Conservation (phyloP, 2,113 vertebrate genomes). For the Phrynosoma platyrhinos region DNA sequence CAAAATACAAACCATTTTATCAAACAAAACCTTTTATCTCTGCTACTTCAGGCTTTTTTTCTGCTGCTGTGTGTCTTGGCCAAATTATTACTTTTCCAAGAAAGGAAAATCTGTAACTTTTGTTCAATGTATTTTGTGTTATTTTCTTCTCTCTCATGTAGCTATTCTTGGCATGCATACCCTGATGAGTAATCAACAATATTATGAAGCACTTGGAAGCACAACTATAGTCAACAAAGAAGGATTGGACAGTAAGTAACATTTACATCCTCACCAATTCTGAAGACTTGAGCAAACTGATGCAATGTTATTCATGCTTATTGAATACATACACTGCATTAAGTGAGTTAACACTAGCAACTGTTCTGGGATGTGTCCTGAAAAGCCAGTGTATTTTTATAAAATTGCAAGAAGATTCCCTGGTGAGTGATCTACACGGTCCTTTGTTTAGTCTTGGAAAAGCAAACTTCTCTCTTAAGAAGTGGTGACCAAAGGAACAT, state of each 20-base stretch:
- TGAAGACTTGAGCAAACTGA: neutral
- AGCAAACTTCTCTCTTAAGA: neutral
- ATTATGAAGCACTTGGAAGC: constrained; percentile 96
- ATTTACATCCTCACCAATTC: neutral
- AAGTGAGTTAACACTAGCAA: neutral
- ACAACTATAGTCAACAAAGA: constrained; percentile 98
- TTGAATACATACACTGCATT: neutral
- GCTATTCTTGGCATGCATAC: constrained; percentile 99
- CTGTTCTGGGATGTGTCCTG: neutral
- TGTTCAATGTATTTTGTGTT: neutral
- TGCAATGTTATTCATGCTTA: constrained; percentile 19
- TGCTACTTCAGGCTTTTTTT: neutral
- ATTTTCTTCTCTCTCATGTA: constrained; percentile 63
- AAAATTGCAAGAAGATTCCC: neutral
- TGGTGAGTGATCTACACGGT: neutral
- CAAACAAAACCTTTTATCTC: fast-evolving
- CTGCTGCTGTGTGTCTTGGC: neutral
- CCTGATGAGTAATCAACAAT: constrained; percentile 99
- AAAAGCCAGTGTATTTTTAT: neutral
- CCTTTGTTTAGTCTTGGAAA: neutral
- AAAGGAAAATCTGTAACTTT: neutral
- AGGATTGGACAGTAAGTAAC: constrained; percentile 94
- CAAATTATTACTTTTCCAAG: neutral
- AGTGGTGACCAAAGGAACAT: neutral
- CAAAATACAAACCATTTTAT: neutral